These are phyloP conservation scores for Toxonevra muliebris DNA, from an alignment of 2,888 invertebrate genomes.

Conservation along the genomic window DNA sequence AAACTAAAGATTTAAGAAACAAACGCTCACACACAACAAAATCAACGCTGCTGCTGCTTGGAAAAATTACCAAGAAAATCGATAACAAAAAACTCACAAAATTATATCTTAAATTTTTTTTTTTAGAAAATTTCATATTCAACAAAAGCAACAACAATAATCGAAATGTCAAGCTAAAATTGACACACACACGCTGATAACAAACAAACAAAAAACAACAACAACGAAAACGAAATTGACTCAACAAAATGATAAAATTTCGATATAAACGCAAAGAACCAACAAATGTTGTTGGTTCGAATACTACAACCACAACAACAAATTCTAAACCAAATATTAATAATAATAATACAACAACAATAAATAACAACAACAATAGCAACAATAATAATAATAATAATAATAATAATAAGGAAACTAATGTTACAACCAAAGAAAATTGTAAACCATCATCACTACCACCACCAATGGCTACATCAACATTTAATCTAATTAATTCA, in stretches of 20 bases:
- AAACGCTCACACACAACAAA: not conserved
- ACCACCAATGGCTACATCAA: constrained; percentile 19
- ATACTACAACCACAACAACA: constrained; percentile 13
- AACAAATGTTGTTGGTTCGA: constrained; percentile 51
- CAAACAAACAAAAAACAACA: constrained; percentile 9
- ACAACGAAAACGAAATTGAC: not conserved
- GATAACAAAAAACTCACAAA: no score
- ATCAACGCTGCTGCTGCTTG: no score
- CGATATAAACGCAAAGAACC: constrained; percentile 73
- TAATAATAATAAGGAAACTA: constrained; percentile 22
- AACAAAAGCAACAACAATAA: no score
- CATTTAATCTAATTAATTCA: constrained; percentile 30
- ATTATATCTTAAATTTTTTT: no score
- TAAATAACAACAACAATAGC: constrained; percentile 23
- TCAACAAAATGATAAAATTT: constrained; percentile 70
- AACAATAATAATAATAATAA: constrained; percentile 26
- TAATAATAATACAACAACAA: constrained; percentile 30
- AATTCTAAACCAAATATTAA: constrained; percentile 13
- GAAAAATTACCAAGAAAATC: no score
- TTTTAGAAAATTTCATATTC: no score
- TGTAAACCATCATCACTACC: constrained; percentile 15
- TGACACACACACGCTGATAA: no score
- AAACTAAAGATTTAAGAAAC: not conserved
- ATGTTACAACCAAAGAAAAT: constrained; percentile 35
- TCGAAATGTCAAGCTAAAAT: no score